Percentiles rank a stretch among this genome's conserved stretches.
Evolutionary conservation across 2,888 invertebrate genomes (phyloP).

Genomic region (Eulithis testata): DNA sequence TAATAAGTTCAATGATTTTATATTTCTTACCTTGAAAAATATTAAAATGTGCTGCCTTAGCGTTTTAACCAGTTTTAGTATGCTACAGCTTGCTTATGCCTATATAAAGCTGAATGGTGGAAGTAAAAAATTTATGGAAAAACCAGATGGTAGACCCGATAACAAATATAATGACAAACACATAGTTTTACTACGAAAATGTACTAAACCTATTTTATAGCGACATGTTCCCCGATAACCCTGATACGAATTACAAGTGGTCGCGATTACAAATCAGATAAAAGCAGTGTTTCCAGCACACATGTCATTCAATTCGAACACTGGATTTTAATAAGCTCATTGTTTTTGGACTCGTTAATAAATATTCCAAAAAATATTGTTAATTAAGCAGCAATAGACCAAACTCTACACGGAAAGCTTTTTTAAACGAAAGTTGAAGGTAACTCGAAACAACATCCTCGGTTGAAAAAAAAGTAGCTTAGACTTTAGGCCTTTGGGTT

Average conservation of each 20-base stretch:
- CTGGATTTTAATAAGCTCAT: slow-evolving; percentile 65
- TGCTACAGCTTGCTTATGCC: too few relatives aligned
- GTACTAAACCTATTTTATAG: slow-evolving; percentile 4
- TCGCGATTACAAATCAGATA: slow-evolving; percentile 44
- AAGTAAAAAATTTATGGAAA: too few relatives aligned
- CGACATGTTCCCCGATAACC: slow-evolving; percentile 20
- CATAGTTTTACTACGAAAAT: too few relatives aligned
- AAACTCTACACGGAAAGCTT: background rate
- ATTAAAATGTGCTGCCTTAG: too few relatives aligned
- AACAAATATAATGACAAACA: too few relatives aligned
- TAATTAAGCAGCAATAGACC: slow-evolving; percentile 58
- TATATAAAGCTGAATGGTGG: slow-evolving; percentile 14
- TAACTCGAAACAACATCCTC: too few relatives aligned
- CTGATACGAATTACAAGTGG: slow-evolving; percentile 36
- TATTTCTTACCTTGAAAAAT: too few relatives aligned
- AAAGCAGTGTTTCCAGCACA: slow-evolving; percentile 50
- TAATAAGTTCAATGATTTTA: too few relatives aligned
- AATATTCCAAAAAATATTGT: slow-evolving; percentile 77
- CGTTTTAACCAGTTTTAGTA: too few relatives aligned
- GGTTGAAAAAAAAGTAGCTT: too few relatives aligned
- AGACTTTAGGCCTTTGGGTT: too few relatives aligned
- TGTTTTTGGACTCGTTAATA: slow-evolving; percentile 72
- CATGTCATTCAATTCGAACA: slow-evolving; percentile 57
- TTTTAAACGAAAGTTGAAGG: background rate
- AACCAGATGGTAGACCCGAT: too few relatives aligned